phyloP scores from a whole-genome alignment of 2,888 invertebrate genomes.

The Subacronicta megacephala region DNA sequence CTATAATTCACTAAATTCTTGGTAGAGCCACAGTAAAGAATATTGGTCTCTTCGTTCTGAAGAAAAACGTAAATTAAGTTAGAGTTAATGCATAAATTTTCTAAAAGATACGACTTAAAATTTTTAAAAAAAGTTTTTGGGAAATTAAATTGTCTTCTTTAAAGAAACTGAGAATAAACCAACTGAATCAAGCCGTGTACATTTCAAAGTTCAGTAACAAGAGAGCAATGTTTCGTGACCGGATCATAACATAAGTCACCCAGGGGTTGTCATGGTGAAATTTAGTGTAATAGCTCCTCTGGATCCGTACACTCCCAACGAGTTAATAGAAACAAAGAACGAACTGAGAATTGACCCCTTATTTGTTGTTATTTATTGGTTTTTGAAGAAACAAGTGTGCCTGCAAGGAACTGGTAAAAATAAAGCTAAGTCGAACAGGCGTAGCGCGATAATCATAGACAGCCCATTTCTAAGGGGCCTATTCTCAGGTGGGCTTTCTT shows the following conservation, averaged over 20 bases:
- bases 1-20: no score
- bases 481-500: no score
- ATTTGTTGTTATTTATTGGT: conserved; percentile 1
- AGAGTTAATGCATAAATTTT: no score
- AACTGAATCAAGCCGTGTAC: conserved; percentile 1
- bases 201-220: conserved; percentile 40
- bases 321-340: conserved; percentile 19
- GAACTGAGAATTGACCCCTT: conserved; percentile 10
- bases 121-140: neutral
- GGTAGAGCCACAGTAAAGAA: no score
- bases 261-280: conserved; percentile 61
- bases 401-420: neutral
- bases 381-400: conserved; percentile 4
- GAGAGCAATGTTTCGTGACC: conserved; percentile 64
- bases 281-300: conserved; percentile 61
- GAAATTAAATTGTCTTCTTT: neutral
- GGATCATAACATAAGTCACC: conserved; percentile 63
- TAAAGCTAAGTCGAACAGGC: neutral
- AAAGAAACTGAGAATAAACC: neutral
- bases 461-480: no score
- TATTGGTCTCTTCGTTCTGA: no score
- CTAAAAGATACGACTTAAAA: no score
- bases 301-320: conserved; percentile 19
- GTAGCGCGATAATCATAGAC: no score
- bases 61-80: no score